A percentile compares a stretch with the other conserved stretches of the same genome.
Evolutionary conservation across 1,140 invertebrate species (phyloP).

Genomic region (Tetragnatha versicolor): DNA sequence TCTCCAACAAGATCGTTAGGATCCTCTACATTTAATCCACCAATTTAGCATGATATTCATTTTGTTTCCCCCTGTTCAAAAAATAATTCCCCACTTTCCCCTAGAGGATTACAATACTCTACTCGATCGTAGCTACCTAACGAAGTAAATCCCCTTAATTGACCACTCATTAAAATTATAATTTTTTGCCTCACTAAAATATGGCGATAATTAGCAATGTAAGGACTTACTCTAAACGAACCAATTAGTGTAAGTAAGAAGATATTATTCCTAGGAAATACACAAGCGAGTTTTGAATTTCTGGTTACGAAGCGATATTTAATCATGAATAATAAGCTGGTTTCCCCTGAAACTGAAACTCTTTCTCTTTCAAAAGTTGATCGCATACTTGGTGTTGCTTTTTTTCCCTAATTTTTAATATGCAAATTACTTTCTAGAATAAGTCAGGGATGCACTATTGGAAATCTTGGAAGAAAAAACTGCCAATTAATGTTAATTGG

Average conservation of each 20-base stretch:
- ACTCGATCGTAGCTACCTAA: neutral
- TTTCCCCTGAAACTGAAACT: neutral
- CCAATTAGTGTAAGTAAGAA: constrained; percentile 38
- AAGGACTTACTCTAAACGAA: constrained; percentile 30
- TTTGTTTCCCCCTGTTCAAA: no score
- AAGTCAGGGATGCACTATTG: no score
- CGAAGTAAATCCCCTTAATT: constrained; percentile 27
- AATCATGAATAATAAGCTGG: constrained; percentile 38
- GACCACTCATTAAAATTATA: constrained; percentile 36
- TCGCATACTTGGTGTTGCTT: neutral
- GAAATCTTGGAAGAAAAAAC: neutral
- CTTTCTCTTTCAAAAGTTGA: neutral
- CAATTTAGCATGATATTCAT: no score
- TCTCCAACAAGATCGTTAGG: no score
- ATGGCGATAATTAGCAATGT: constrained; percentile 28
- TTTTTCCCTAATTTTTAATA: neutral
- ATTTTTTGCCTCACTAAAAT: constrained; percentile 18
- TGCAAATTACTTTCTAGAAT: neutral
- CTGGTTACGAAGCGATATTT: constrained; percentile 23
- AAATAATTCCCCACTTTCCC: no score
- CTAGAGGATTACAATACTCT: no score
- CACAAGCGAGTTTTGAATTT: constrained; percentile 42
- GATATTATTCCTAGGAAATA: constrained; percentile 1
- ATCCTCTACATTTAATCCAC: no score
- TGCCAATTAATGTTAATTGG: constrained; percentile 3